Base-by-base conservation (phyloP, 2,797 vertebrate genomes). In the Chelonia mydas region DNA sequence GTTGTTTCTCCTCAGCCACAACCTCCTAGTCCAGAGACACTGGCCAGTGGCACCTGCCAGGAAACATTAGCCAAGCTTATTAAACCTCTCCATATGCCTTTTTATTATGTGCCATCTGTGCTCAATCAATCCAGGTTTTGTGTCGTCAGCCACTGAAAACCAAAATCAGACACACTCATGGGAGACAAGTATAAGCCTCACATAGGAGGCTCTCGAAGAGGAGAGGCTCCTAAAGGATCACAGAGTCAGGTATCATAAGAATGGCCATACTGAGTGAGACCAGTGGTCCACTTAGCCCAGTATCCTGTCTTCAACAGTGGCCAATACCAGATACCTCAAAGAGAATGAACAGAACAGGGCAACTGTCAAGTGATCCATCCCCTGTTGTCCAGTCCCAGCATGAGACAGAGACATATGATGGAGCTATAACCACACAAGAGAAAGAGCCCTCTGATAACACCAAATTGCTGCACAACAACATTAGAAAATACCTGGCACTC, bases 401-500 rank as follows among this genome's bases (percentile, higher is more conserved):
- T 61, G 57, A 17, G 41, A 45, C 31, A 7, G 54, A 57, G 51
- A 81, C 27, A 51, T 81, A 55, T 76, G 16, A 74, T 74, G 61
- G 47, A 78, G 28, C 28, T 5, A 6, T 15, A 31, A 59, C 57
- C 28, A 59, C 57, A 13, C 28, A 61, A 33, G 28, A 61, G 28
- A 13, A 6, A 5, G 2, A 17, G 8, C 27, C 13, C 37, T 37
- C 80, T 49, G 37, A 81, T 51, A 61, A 37, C 25, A 37, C 28
- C 37, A 72, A 88, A 5, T 41, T 49, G 33, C 50, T 54, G 54
- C 80, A 5, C n/a, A 45, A 55, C 57, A 37, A 23, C n/a, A 17
- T 49, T 16, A 37, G 31, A 54, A 23, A 27, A 15, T 80, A 6
- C 0, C 2, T 54, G 5, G 16, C 13, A 15, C 74, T 1, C n/a